Base-by-base conservation (phyloP, 2,113 vertebrate species). In the Gnathonemus echidnorhynchus region DNA sequence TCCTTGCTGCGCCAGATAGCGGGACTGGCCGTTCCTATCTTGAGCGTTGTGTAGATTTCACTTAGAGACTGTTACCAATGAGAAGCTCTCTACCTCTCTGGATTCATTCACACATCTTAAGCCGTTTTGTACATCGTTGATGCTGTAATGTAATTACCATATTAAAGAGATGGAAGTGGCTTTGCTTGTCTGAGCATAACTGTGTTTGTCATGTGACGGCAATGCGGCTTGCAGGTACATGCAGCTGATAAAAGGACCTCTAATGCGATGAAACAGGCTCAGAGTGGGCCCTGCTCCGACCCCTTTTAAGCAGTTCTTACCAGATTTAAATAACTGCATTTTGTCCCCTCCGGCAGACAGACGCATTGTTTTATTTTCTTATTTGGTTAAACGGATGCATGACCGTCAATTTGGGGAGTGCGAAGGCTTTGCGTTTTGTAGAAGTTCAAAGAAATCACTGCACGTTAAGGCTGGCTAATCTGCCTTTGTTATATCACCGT, bases 51-150 rank as follows among this genome's bases (percentile, higher is more conserved):
- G 95, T 96, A 94, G 94, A 94, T 95, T 94, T 93, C 92, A 74
- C 88, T 56, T 83, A 50, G 49, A 94, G 94, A 96, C 96, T 96
- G 96, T 98, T 96, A 96, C 96, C 94, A 95, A 95, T 93, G 95
- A 96, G 95, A 96, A 96, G 95, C 93, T 95, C 97, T 97, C 97
- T 98, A 98, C 97, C 97, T 99, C 97, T 97, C 93, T 96, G 96
- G 93, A 97, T 97, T 96, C 96, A 96, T 97, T 96, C 96, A 96
- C 97, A 93, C 96, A 96, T 96, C 96, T 96, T 96, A 95, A 93
- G 92, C 94, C 91, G 93, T 95, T 96, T 96, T 96, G 96, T 96
- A 97, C 96, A 96, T 97, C 96, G 96, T 97, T 97, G 96, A 95
- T 93, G 93, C 94, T 96, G 96, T 96, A 94, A 96, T 96, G 97